Conservation (phyloP, 2,113 vertebrate species). For the Myotis lucifugus region DNA sequence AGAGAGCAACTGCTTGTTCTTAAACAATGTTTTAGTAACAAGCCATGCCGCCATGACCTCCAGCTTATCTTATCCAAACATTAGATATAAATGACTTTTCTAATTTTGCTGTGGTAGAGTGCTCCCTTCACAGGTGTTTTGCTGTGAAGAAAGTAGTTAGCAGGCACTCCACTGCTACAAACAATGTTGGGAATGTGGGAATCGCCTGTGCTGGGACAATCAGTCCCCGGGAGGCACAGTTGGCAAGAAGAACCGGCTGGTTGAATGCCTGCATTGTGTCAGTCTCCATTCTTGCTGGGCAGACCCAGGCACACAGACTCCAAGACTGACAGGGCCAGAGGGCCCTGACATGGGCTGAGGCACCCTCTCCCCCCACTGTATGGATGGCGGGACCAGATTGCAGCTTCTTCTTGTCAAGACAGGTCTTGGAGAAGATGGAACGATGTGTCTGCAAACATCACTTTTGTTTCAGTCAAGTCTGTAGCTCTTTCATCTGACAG, state of each 20-base stretch:
- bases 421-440: neutral
- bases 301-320: neutral
- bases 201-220: neutral
- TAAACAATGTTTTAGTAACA: neutral
- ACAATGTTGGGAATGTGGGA: neutral
- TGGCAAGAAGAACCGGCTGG: neutral
- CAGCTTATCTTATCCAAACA: neutral
- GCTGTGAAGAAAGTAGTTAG: neutral
- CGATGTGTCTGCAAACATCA: neutral
- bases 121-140: neutral
- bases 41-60: neutral
- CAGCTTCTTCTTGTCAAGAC: neutral
- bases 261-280: neutral
- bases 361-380: neutral
- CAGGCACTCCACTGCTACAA: neutral
- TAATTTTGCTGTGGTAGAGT: neutral
- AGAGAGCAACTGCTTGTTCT: neutral
- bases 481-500: conserved; percentile 2
- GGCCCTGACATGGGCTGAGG: neutral
- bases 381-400: neutral
- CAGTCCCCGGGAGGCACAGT: neutral
- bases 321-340: neutral
- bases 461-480: neutral
- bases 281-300: neutral
- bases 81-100: neutral